Evolutionary conservation across 2,113 vertebrate species (phyloP).

Genomic region (Rhinopithecus roxellana): DNA sequence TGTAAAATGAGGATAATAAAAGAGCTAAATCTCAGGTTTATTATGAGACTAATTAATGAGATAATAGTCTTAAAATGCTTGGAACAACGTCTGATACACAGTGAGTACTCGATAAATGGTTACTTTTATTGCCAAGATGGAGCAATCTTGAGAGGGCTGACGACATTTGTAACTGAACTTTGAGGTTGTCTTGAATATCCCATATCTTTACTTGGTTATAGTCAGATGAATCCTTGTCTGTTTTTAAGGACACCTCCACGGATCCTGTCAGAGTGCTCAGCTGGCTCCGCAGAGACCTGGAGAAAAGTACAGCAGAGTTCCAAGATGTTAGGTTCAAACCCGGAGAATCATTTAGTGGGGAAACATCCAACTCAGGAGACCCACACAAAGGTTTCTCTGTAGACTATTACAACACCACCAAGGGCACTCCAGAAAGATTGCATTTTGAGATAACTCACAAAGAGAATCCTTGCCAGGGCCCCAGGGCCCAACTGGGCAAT

Average conservation of each 20-base stretch:
- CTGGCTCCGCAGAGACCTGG: constrained; percentile 76
- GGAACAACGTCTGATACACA: not conserved
- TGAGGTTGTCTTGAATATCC: not conserved
- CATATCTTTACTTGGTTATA: constrained; percentile 19
- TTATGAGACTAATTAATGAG: not conserved
- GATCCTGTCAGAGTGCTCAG: constrained; percentile 76
- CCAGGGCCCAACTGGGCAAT: not conserved
- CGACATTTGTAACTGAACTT: not conserved
- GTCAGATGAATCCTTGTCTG: constrained; percentile 53
- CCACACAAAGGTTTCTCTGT: constrained; percentile 16
- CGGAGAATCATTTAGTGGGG: constrained; percentile 35
- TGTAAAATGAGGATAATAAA: not conserved
- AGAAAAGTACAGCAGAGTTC: constrained; percentile 62
- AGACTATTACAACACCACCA: constrained; percentile 53
- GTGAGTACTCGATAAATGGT: not conserved
- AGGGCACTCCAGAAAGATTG: constrained; percentile 51
- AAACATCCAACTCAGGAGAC: not conserved
- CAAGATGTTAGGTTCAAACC: constrained; percentile 62
- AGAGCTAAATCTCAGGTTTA: not conserved
- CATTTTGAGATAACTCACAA: constrained; percentile 69
- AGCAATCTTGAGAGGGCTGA: not conserved
- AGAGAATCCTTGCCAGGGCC: constrained; percentile 26
- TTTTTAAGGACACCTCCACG: constrained; percentile 70
- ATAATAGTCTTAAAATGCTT: not conserved
- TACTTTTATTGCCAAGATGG: not conserved